Base-by-base conservation (phyloP, 2,113 vertebrate genomes). In the Taurulus bubalis region DNA sequence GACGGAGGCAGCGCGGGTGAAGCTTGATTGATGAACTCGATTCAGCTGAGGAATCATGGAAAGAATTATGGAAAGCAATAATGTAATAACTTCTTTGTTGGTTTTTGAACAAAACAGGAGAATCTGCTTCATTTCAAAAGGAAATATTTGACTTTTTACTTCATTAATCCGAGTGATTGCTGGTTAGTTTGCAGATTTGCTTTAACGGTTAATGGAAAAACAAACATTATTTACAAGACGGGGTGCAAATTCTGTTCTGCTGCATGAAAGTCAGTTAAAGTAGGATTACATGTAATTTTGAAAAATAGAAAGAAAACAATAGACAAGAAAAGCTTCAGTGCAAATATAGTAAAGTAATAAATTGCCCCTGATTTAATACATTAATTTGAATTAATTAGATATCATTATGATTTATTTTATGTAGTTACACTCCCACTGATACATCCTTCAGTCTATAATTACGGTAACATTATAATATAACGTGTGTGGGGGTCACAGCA, bases 381-480 rank as follows among this genome's bases (percentile, higher is more conserved):
- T 8, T 51, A 56, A 56, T 15, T 2, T 8, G 24, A 60, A 26
- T 45, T 14, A 49, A 26, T 69, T 32, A 32, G 4, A 63, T 45
- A 55, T 24, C 4, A 47, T 47, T 55, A 24, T n/a, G n/a, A 40
- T 18, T 32, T 16, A 15, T 42, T 69, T 18, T 0, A 30, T 24
- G 51, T 22, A 6, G 10, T 40, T 68, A 7, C 10, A 12, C 40
- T 2, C 58, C 67, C 66, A 42, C 72, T 14, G 42, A 71, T 69
- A 12, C 15, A 18, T 18, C 42, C 47, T 49, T 75, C 70, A 81
- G 55, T 59, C 73, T 45, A 49, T 82, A 26, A 84, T 77, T 59
- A 67, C 60, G 63, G 1, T 59, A 59, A 76, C 24, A 16, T 68
- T 47, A 32, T 20, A 76, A 69, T 47, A 28, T 45, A 30, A 71